Base-by-base conservation (phyloP, 2,113 vertebrate genomes). In the Lagopus muta region DNA sequence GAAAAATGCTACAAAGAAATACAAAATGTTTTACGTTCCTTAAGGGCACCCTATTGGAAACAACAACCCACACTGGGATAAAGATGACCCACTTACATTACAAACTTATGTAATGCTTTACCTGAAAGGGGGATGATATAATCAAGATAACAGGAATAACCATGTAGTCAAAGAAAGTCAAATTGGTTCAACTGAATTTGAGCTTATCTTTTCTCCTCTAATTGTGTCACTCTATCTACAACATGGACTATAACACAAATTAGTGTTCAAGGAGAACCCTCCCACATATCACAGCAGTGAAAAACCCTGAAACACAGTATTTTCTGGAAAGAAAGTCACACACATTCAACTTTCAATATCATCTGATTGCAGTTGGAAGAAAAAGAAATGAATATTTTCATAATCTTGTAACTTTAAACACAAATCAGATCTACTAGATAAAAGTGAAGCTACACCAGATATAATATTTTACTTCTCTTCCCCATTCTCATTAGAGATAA, bases 211-310 rank as follows among this genome's bases (percentile, higher is more conserved):
- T 69, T 67, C 71, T 81, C 64, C 30, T 45, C 72, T 67, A 75
- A 75, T 64, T 72, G 30, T 57, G 55, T 58, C 76, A 83, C 76
- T 95, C 80, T 62, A 88, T 48, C 73, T 80, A 71, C 43, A 90
- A 50, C 34, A 47, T 15, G 45, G 58, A 72, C 72, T 21, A 47
- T 21, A 90, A 90, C 78, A 83, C 48, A 86, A 90, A 93, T 90
- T 20, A n/a, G 22, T 6, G 25, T 94, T 90, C 82, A 94, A 90
- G 82, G 43, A 94, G 34, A 92, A 88, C 85, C 91, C 93, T 96
- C 93, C 82, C 82, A 94, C 69, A 1, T 50, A 17, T 25, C 36
- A 67, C 69, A 91, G 66, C 80, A 83, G 69, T 61, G 71, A 74
- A 87, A 71, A 12, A 52, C 88, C 76, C 11, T 1, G 76, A 94